A percentile compares a stretch with the other conserved stretches of the same genome.
phyloP scores from a whole-genome alignment of 2,888 invertebrate species.

The Panopea generosa region DNA sequence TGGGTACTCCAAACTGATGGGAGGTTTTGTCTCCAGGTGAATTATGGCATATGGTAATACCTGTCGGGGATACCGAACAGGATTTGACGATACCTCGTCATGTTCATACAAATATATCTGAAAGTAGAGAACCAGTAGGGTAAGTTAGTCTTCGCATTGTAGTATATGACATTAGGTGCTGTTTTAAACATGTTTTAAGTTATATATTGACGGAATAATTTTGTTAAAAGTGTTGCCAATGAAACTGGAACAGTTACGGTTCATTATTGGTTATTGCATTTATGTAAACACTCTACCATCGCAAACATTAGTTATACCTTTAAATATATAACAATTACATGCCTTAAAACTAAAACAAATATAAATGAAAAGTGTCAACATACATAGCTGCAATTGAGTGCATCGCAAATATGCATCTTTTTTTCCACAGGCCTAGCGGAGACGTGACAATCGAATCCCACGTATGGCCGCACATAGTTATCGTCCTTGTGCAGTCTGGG shows the following conservation, averaged over 20 bases:
- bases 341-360: no score
- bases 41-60: slow-evolving; percentile 58
- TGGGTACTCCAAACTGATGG: slow-evolving; percentile 22
- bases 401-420: slow-evolving; percentile 46
- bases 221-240: no score
- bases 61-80: slow-evolving; percentile 51
- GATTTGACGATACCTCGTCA: slow-evolving; percentile 51
- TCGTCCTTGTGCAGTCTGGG: slow-evolving; percentile 39
- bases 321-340: no score
- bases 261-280: no score
- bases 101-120: slow-evolving; percentile 64
- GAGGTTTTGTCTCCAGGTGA: slow-evolving; percentile 33
- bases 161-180: no score
- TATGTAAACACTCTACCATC: no score
- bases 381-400: slow-evolving; percentile 54
- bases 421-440: slow-evolving; percentile 38
- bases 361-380: no score
- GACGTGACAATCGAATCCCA: slow-evolving; percentile 46
- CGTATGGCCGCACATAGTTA: slow-evolving; percentile 25
- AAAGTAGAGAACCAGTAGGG: slow-evolving; percentile 4
- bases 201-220: no score
- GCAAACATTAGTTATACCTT: no score
- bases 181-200: no score
- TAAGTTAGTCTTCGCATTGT: no score
- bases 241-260: no score